Conservation (phyloP, 2,797 vertebrate species). For the Gastrophryne carolinensis region DNA sequence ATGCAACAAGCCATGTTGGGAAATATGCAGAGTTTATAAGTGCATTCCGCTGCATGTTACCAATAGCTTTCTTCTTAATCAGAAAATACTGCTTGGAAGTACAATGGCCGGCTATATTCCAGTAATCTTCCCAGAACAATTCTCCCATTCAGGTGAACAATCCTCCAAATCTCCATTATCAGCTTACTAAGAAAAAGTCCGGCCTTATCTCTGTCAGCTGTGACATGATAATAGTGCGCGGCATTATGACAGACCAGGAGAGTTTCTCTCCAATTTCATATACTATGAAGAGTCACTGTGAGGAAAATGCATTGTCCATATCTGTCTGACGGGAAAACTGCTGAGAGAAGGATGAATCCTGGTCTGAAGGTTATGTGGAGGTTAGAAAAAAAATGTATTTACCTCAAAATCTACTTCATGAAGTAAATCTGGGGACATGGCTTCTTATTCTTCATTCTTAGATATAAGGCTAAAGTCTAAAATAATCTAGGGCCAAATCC, state of each 20-base stretch:
- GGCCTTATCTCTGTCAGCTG: background rate
- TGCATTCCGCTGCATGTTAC: too few species aligned
- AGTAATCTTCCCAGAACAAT: background rate
- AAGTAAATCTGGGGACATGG: too few species aligned
- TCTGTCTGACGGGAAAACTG: background rate
- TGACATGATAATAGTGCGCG: background rate
- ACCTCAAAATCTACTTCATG: too few species aligned
- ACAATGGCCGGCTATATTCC: background rate
- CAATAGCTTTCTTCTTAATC: too few species aligned
- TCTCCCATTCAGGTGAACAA: background rate
- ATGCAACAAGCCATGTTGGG: too few species aligned
- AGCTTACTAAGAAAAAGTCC: slow-evolving; percentile 2
- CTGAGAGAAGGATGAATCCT: slow-evolving; percentile 1
- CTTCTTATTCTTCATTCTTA: too few species aligned
- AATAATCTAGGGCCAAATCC: too few species aligned
- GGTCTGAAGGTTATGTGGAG: background rate
- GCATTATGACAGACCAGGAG: background rate
- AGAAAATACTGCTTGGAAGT: background rate
- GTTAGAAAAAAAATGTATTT: background rate
- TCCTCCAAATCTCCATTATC: background rate
- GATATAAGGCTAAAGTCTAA: too few species aligned
- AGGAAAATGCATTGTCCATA: slow-evolving; percentile 24
- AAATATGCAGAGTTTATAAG: too few species aligned
- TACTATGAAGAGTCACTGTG: background rate
- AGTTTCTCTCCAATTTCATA: background rate